These are phyloP conservation scores for Idaea straminata DNA, from an alignment of 2,888 invertebrate species.

Conservation along the genomic window DNA sequence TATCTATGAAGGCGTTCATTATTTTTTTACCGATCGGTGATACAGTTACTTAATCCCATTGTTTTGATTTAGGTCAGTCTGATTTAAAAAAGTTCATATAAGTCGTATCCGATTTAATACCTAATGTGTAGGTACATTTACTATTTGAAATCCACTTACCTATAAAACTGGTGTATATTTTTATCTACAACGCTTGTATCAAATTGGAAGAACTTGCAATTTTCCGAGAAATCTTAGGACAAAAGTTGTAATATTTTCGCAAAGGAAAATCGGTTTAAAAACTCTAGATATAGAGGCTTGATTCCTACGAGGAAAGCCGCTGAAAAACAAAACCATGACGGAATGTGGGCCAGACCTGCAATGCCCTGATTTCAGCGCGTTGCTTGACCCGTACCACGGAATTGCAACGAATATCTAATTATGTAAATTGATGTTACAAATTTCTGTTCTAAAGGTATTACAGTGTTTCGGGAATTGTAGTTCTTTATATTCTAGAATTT, in stretches of 20 bases:
- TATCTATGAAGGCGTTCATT: background rate
- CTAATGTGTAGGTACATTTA: background rate
- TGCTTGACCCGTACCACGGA: slow-evolving; percentile 38
- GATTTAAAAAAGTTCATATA: background rate
- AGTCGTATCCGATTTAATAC: background rate
- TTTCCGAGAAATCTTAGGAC: slow-evolving; percentile 18
- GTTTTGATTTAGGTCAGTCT: background rate
- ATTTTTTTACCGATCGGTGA: background rate
- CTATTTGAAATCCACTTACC: background rate
- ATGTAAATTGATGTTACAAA: slow-evolving; percentile 21
- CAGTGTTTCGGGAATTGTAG: background rate
- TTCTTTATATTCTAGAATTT: background rate
- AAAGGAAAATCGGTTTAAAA: slow-evolving; percentile 36
- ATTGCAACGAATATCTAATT: slow-evolving; percentile 27
- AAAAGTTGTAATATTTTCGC: slow-evolving; percentile 14
- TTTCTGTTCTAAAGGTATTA: background rate
- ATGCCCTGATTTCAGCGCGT: slow-evolving; percentile 64
- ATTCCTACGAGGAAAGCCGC: slow-evolving; percentile 43
- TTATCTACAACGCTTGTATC: background rate
- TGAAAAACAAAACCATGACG: slow-evolving; percentile 45
- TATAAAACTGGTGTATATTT: background rate
- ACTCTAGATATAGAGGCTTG: slow-evolving; percentile 39
- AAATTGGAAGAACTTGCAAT: slow-evolving; percentile 12
- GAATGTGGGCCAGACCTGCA: slow-evolving; percentile 70
- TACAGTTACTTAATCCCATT: background rate